Conservation (phyloP, 2,888 invertebrate genomes). For the Electrophaes corylata region DNA sequence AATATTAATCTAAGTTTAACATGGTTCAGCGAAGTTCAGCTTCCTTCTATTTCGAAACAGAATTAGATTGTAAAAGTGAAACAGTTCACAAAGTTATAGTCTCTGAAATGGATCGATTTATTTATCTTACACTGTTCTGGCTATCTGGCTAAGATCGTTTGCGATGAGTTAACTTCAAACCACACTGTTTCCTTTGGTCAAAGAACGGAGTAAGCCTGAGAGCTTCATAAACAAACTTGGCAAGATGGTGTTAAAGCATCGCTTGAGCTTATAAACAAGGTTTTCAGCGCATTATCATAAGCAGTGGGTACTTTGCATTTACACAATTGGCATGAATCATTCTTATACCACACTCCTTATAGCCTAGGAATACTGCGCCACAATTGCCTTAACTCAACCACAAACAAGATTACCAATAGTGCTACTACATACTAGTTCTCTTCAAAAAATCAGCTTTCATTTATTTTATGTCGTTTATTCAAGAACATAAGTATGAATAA, state of each 20-base stretch:
- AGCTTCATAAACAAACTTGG: constrained; percentile 31
- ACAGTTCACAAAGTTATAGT: constrained; percentile 17
- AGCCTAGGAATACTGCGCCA: neutral
- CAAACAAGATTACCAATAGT: constrained; percentile 4
- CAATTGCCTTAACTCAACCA: neutral
- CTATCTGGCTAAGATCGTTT: constrained; percentile 25
- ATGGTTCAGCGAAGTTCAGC: constrained; percentile 14
- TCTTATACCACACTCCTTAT: neutral
- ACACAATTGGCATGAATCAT: constrained; percentile 6
- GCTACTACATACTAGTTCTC: neutral
- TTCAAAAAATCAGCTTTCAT: constrained; percentile 1
- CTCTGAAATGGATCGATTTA: constrained; percentile 18
- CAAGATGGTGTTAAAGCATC: neutral
- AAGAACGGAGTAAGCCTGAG: constrained; percentile 10
- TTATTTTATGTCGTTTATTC: neutral
- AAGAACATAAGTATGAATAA: neutral
- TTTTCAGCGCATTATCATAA: neutral
- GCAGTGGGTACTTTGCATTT: neutral
- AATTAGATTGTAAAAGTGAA: constrained; percentile 32
- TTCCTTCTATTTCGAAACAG: constrained; percentile 34
- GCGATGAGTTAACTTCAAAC: constrained; percentile 18
- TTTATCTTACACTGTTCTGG: constrained; percentile 28
- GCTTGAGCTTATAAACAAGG: constrained; percentile 7
- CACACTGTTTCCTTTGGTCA: constrained; percentile 23
- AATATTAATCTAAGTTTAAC: constrained; percentile 37